phyloP scores from a whole-genome alignment of 1,140 invertebrate species.

The Scaptomyza hsui region DNA sequence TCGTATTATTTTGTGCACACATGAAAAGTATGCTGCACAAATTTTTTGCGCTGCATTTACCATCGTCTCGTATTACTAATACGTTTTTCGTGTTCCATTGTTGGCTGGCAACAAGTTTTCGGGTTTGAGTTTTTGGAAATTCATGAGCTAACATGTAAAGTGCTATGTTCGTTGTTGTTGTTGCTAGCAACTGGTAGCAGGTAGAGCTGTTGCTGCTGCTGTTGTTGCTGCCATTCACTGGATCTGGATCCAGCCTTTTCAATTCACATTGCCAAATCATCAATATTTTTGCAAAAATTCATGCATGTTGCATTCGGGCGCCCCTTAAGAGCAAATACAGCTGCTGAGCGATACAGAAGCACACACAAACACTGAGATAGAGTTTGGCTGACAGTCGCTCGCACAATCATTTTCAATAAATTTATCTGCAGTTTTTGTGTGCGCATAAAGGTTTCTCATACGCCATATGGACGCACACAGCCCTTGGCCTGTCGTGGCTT shows the following conservation, averaged over 20 bases:
- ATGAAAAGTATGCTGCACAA: constrained; percentile 34
- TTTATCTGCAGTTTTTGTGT: constrained; percentile 67
- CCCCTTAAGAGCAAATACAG: constrained; percentile 25
- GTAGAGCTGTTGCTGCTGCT: constrained; percentile 5
- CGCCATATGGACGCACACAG: constrained; percentile 39
- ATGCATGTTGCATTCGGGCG: constrained; percentile 51
- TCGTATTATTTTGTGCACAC: constrained; percentile 12
- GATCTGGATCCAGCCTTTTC: constrained; percentile 72
- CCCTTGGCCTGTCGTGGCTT: constrained; percentile 36
- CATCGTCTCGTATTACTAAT: constrained; percentile 54
- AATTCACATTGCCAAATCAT: constrained; percentile 77
- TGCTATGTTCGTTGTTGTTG: constrained; percentile 28
- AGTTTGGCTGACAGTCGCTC: constrained; percentile 16
- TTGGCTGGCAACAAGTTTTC: constrained; percentile 42
- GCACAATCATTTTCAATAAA: constrained; percentile 79
- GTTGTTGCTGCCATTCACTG: constrained; percentile 66
- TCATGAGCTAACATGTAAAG: constrained; percentile 60
- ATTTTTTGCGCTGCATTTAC: not conserved
- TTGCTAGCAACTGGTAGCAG: constrained; percentile 19
- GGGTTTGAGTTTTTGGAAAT: constrained; percentile 9
- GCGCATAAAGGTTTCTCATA: constrained; percentile 38
- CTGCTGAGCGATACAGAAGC: constrained; percentile 36
- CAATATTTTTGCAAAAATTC: constrained; percentile 68
- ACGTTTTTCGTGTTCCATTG: constrained; percentile 64
- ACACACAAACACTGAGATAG: not conserved